phyloP scores from a whole-genome alignment of 2,888 invertebrate species.

The Tachystola acroxantha region DNA sequence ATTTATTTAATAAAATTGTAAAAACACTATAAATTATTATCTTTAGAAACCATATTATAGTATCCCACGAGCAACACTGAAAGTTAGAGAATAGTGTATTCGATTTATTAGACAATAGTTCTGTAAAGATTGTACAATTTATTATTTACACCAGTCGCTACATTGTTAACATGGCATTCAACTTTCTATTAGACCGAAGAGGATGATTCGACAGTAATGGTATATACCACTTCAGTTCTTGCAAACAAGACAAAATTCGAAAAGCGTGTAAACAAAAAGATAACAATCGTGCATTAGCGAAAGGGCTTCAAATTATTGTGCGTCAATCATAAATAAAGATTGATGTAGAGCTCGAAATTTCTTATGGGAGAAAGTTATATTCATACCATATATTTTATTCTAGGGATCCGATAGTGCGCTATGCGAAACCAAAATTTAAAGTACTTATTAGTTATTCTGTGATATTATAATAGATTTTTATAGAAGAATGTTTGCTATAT shows the following conservation, averaged over 20 bases:
- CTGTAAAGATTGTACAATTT: no score
- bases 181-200: conserved; percentile 24
- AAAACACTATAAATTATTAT: no score
- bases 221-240: conserved; percentile 5
- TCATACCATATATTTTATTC: no score
- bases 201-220: conserved; percentile 37
- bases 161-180: conserved; percentile 34
- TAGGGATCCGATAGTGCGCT: no score
- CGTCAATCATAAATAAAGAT: conserved; percentile 56
- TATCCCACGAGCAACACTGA: no score
- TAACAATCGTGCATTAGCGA: conserved; percentile 50
- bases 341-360: neutral
- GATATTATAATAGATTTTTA: no score
- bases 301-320: conserved; percentile 47
- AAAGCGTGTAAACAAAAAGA: conserved; percentile 49
- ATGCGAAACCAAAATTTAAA: no score
- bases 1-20: no score
- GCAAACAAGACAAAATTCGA: conserved; percentile 25
- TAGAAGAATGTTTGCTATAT: no score
- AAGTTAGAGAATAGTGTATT: no score
- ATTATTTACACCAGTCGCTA: conserved; percentile 5
- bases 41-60: no score
- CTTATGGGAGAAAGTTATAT: neutral
- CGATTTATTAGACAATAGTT: neutral
- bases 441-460: no score